These are phyloP conservation scores for Lordiphosa fenestrarum DNA, from an alignment of 2,888 invertebrate genomes.

Conservation along the genomic window DNA sequence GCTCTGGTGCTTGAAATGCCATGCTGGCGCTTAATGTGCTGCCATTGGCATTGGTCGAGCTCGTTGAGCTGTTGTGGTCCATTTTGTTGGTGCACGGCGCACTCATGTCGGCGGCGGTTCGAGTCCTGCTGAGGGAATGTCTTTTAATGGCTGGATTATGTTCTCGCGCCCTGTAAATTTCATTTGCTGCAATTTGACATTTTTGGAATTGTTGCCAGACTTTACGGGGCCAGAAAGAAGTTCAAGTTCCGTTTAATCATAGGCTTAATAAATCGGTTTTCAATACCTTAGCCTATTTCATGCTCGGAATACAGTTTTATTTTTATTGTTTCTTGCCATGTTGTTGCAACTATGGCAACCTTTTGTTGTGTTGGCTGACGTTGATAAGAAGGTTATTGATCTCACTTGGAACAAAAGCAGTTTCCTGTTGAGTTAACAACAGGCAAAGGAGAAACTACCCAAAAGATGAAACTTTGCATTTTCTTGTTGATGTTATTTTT, in stretches of 20 bases:
- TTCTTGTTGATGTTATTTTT: conserved; percentile 58
- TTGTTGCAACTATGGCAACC: conserved; percentile 29
- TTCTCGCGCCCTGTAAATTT: conserved; percentile 34
- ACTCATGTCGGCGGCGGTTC: conserved; percentile 26
- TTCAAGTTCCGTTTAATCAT: conserved; percentile 75
- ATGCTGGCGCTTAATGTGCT: accelerated
- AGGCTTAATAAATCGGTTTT: conserved; percentile 57
- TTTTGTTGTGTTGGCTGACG: conserved; percentile 9
- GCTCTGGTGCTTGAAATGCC: conserved; percentile 13
- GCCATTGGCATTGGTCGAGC: conserved; percentile 37
- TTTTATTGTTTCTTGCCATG: no score
- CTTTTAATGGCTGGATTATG: not conserved
- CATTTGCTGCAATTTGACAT: conserved; percentile 50
- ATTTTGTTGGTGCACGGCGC: not conserved
- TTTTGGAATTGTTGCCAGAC: conserved; percentile 52
- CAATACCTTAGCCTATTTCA: conserved; percentile 77
- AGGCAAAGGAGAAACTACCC: not conserved
- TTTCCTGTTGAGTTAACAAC: not conserved
- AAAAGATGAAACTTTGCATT: conserved; percentile 33
- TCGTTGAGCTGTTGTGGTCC: conserved; percentile 11
- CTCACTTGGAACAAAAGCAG: conserved; percentile 17
- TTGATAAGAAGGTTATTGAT: conserved; percentile 40
- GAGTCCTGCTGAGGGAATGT: conserved; percentile 1
- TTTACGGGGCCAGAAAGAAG: conserved; percentile 67
- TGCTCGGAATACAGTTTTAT: conserved; percentile 71